A percentile compares a stretch with the other conserved stretches of the same genome.
phyloP scores from a whole-genome alignment of 2,797 vertebrate species.

The Emydoidea blandingii region DNA sequence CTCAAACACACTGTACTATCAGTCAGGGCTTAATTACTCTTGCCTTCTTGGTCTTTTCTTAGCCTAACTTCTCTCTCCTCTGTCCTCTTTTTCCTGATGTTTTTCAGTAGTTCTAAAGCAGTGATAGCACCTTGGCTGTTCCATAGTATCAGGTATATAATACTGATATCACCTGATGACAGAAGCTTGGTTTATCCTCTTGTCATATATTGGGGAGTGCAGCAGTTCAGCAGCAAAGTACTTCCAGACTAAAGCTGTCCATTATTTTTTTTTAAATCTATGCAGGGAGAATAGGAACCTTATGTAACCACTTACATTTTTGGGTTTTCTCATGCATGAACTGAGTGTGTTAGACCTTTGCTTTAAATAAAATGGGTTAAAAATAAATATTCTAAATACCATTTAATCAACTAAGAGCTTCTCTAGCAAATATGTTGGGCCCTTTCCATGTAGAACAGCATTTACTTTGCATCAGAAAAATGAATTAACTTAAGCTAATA shows the following conservation, averaged over 20 bases:
- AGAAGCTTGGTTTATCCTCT: background rate
- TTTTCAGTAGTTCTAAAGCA: background rate
- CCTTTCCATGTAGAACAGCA: background rate
- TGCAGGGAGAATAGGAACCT: background rate
- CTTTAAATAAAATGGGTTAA: background rate
- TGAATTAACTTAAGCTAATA: background rate
- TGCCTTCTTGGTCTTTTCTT: background rate
- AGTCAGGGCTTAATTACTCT: rapidly evolving
- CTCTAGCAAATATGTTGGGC: background rate
- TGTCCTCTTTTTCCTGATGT: background rate
- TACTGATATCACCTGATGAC: background rate
- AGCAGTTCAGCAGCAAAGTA: background rate
- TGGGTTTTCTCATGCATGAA: background rate
- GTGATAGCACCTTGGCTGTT: background rate
- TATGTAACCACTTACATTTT: background rate
- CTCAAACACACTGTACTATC: background rate
- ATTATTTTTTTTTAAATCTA: too few relatives aligned
- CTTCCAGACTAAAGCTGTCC: background rate
- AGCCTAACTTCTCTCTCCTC: background rate
- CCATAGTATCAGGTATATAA: background rate
- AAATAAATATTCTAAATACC: background rate
- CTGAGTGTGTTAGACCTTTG: background rate
- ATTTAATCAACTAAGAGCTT: background rate
- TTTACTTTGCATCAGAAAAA: background rate
- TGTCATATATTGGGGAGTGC: background rate